phyloP scores from a whole-genome alignment of 2,888 invertebrate species.

The Bombylius major region DNA sequence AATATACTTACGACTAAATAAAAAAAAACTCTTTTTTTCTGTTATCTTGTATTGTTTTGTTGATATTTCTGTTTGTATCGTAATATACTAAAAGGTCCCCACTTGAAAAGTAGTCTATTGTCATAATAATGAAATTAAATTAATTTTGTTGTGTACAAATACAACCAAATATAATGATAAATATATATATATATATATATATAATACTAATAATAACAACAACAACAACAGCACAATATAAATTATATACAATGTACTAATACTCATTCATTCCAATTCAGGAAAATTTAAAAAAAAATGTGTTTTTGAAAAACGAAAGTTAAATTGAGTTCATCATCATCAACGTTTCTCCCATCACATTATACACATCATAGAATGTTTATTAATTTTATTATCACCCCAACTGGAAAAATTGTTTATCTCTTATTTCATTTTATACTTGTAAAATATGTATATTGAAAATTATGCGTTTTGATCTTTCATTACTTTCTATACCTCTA shows the following conservation, averaged over 20 bases:
- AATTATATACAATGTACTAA: no score
- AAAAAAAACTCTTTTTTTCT: no score
- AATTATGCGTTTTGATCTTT: no score
- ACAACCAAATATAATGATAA: constrained; percentile 3
- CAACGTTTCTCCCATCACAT: background rate
- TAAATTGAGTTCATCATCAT: background rate
- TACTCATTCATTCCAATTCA: no score
- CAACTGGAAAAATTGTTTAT: background rate
- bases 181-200: no score
- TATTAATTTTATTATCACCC: constrained; percentile 14
- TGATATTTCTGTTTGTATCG: no score
- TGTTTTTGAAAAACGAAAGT: background rate
- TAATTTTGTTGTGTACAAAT: constrained; percentile 14
- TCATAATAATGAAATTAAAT: constrained; percentile 22
- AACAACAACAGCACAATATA: no score
- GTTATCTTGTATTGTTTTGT: no score
- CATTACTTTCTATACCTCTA: background rate
- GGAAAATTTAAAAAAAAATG: no score
- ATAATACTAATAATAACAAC: no score
- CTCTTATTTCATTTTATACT: background rate
- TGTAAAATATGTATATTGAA: background rate
- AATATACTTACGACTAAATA: no score
- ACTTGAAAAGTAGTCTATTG: constrained; percentile 11
- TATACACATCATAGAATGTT: constrained; percentile 2
- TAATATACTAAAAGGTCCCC: background rate